Percentiles rank a stretch among this genome's conserved stretches.
Conservation (phyloP, 1,140 invertebrate species). For the Drosophila tani region DNA sequence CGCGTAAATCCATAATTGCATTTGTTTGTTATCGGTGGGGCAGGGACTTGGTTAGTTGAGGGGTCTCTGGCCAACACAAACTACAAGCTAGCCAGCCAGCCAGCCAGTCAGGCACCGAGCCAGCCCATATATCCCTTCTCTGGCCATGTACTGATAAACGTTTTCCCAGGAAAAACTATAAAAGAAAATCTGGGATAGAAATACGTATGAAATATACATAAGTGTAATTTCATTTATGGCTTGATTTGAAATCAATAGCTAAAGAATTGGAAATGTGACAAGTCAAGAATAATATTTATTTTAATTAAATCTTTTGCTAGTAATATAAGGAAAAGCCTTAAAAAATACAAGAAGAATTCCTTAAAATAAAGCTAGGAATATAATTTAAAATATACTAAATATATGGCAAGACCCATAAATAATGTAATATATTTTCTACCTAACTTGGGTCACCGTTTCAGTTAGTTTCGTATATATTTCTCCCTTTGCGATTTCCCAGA, state of each 20-base stretch:
- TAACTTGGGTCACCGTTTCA: no score
- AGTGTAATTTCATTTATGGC: neutral
- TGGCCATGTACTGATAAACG: slow-evolving; percentile 13
- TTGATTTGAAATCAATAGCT: neutral
- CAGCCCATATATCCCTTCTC: slow-evolving; percentile 3
- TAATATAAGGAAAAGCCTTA: no score
- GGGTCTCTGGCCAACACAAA: neutral
- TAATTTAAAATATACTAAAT: neutral
- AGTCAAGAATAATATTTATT: neutral
- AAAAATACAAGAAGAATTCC: no score
- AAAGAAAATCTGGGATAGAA: neutral
- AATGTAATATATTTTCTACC: no score
- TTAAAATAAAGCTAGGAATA: neutral
- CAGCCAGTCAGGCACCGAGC: neutral
- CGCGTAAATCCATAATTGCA: slow-evolving; percentile 76
- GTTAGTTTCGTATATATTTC: neutral
- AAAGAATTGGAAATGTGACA: no score
- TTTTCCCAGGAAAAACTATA: slow-evolving; percentile 7
- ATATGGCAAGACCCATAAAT: neutral
- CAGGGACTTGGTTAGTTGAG: neutral
- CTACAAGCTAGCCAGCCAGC: neutral
- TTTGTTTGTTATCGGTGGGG: slow-evolving; percentile 66
- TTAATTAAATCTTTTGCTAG: neutral
- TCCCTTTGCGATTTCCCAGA: neutral
- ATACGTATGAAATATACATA: neutral